Conservation (phyloP, 2,113 vertebrate species). For the Alectura lathami region DNA sequence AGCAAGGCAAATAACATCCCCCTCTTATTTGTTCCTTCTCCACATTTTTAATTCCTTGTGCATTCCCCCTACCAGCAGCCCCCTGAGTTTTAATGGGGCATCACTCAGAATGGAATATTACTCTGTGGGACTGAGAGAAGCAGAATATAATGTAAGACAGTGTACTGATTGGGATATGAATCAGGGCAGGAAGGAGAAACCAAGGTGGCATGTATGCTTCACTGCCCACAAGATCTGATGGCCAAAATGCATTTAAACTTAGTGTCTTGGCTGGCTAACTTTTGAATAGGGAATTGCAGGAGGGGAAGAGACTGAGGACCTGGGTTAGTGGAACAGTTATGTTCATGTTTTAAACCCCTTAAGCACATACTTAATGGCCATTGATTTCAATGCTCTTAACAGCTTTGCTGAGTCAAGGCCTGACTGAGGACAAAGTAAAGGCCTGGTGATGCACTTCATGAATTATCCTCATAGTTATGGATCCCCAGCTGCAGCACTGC, state of each 20-base stretch:
- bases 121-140: background rate
- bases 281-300: background rate
- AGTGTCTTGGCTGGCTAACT: background rate
- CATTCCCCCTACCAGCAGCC: background rate
- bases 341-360: constrained; percentile 7
- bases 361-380: background rate
- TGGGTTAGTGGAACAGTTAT: background rate
- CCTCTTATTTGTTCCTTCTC: background rate
- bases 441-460: background rate
- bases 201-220: background rate
- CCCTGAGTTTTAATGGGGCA: background rate
- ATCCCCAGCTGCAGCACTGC: background rate
- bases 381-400: background rate
- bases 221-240: background rate
- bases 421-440: background rate
- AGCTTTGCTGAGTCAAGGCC: constrained; percentile 7
- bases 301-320: background rate
- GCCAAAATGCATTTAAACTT: background rate
- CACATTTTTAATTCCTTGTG: background rate
- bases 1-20: background rate
- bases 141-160: background rate
- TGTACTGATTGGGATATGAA: background rate
- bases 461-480: background rate
- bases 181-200: background rate
- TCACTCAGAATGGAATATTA: background rate